Base-by-base conservation (phyloP, 2,113 vertebrate species). In the Choloepus hoffmanni region DNA sequence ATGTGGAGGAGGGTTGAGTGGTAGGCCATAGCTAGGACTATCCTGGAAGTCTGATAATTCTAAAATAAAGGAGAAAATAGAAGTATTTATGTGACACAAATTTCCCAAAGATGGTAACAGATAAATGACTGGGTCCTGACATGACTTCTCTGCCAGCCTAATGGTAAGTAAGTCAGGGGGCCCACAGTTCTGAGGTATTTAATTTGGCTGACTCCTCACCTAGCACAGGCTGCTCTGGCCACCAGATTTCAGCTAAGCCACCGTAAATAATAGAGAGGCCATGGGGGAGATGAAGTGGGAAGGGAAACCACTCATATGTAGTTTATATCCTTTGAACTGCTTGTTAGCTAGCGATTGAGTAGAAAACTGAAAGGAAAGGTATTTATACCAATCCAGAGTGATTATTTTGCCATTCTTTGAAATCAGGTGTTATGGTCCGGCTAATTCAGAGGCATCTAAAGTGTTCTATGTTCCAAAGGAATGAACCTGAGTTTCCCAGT, bases 211-310 rank as follows among this genome's bases (percentile, higher is more conserved):
- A 91, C 36, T 58, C 55, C 9, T 78, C 10, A 70, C 40, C 18
- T 40, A 36, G 0, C 5, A 2, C 30, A 1, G 36, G 16, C 16
- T 60, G 18, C 45, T 14, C 30, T 43, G 43, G 58, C 12, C 26
- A 40, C 23, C 5, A 36, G 21, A 60, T 90, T 90, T 92, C 48
- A 93, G 67, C 12, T 4, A 85, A 87, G 67, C 6, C 16, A 50
- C 9, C 33, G 21, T 60, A 48, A 55, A 14, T 18, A 94, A 65
- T 73, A 19, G 14, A 45, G 36, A 63, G 48, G 26, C 7, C 40
- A 21, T 67, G n/a, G 28, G 60, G 6, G n/a, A 23, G 60, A 4
- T 18, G 0, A 9, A 4, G 2, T 14, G 1, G 8, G 12, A 13
- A 21, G 13, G 24, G 0, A n/a, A 50, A 72, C 4, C 3, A 10